Percentiles rank a stretch among this genome's conserved stretches.
Evolutionary conservation across 2,113 vertebrate genomes (phyloP).

Genomic region (Aegithalos caudatus): DNA sequence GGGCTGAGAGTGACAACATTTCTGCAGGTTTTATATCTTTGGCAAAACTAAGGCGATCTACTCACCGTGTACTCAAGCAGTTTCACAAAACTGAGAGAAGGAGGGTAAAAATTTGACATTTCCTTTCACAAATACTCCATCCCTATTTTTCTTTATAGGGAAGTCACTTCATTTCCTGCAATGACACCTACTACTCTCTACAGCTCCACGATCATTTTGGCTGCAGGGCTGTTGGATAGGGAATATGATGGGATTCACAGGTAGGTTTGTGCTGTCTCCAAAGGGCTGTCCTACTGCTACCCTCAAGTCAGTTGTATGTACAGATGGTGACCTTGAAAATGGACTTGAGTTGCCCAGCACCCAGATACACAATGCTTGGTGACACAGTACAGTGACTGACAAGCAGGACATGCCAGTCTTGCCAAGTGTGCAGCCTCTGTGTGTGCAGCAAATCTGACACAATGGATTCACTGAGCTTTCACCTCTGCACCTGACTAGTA

Average conservation of each 20-base stretch:
- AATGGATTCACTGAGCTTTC: not conserved
- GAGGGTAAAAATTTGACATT: not conserved
- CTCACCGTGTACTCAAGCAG: not conserved
- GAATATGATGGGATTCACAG: not conserved
- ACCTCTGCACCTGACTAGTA: not conserved
- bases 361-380: not conserved
- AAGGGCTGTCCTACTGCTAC: not conserved
- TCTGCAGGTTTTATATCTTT: not conserved
- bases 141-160: not conserved
- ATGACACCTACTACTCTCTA: not conserved
- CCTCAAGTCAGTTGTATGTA: not conserved
- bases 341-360: not conserved
- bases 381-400: accelerated
- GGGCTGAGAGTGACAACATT: not conserved
- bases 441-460: not conserved
- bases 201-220: not conserved
- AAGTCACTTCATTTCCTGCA: not conserved
- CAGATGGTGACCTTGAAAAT: not conserved
- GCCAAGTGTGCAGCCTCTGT: accelerated
- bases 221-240: not conserved
- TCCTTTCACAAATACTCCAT: not conserved
- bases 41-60: not conserved
- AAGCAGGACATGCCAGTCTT: not conserved
- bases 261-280: not conserved
- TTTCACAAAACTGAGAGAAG: not conserved